These are phyloP conservation scores for Brachyistius frenatus DNA, from an alignment of 2,113 vertebrate species.

Conservation along the genomic window DNA sequence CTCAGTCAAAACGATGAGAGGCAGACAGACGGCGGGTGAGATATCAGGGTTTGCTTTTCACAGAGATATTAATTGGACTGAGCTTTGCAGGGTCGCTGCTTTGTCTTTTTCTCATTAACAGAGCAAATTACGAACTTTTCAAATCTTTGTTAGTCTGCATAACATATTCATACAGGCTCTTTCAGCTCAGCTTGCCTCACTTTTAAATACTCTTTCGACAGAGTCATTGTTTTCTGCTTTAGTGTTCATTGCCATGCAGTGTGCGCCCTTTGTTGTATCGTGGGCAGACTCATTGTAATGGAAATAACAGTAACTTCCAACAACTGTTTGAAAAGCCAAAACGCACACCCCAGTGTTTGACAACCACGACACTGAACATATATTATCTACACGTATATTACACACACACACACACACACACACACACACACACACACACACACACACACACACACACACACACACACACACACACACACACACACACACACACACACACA, in stretches of 20 bases:
- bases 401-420: not conserved
- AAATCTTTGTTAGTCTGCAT: slow-evolving; percentile 63
- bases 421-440: slow-evolving; percentile 3
- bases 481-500: slow-evolving; percentile 1
- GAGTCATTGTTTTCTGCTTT: slow-evolving; percentile 66
- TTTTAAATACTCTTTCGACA: slow-evolving; percentile 74
- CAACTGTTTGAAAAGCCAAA: slow-evolving; percentile 48
- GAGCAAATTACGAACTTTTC: slow-evolving; percentile 71
- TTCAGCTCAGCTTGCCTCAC: slow-evolving; percentile 43
- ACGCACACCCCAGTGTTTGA: slow-evolving; percentile 19
- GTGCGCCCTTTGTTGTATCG: slow-evolving; percentile 65
- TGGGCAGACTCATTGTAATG: slow-evolving; percentile 66
- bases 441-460: not conserved
- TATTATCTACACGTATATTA: not conserved
- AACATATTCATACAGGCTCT: slow-evolving; percentile 58
- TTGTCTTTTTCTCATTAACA: slow-evolving; percentile 73
- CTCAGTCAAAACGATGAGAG: slow-evolving; percentile 35
- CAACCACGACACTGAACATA: not conserved
- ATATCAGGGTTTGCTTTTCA: slow-evolving; percentile 46
- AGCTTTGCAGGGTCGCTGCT: slow-evolving; percentile 56
- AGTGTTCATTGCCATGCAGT: slow-evolving; percentile 54
- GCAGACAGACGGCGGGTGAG: slow-evolving; percentile 24
- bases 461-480: not conserved
- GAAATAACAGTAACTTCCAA: slow-evolving; percentile 66
- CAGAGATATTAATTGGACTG: slow-evolving; percentile 66